Percentiles rank a stretch among this genome's conserved stretches.
Conservation (phyloP, 2,888 invertebrate species). For the Caenorhabditis uteleia region DNA sequence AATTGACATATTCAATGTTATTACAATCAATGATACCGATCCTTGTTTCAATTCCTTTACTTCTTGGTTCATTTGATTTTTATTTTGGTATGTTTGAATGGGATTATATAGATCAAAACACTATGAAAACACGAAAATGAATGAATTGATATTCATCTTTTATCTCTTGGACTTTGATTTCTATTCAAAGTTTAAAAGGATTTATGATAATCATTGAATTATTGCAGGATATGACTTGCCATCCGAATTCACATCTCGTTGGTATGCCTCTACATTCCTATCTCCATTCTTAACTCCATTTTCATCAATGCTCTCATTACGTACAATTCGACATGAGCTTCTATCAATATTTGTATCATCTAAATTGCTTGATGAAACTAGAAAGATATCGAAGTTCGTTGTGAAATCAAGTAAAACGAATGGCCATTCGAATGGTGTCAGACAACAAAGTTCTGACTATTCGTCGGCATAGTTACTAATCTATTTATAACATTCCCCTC, state of each 20-base stretch:
- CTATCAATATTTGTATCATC: constrained; percentile 12
- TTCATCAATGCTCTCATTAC: constrained; percentile 33
- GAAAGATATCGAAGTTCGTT: constrained; percentile 27
- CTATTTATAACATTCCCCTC: constrained; percentile 1
- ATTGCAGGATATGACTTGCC: constrained; percentile 22
- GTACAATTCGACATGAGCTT: constrained; percentile 29
- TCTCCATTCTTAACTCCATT: constrained; percentile 33
- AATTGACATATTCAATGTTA: constrained; percentile 36
- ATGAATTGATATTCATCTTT: not conserved
- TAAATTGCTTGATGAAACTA: constrained; percentile 5
- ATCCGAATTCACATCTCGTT: constrained; percentile 27
- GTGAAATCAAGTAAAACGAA: constrained; percentile 25
- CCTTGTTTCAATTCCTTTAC: constrained; percentile 31
- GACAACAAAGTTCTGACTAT: constrained; percentile 31
- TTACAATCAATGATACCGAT: constrained; percentile 36
- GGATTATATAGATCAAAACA: too few species aligned
- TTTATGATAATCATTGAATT: not conserved
- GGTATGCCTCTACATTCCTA: constrained; percentile 33
- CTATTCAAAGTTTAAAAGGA: constrained; percentile 1
- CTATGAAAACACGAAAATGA: constrained; percentile 1
- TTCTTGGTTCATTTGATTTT: constrained; percentile 35
- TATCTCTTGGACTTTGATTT: not conserved
- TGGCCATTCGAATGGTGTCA: too few species aligned
- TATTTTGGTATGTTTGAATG: constrained; percentile 36
- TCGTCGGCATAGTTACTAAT: constrained; percentile 21